Evolutionary conservation across 2,888 invertebrate genomes (phyloP).

Genomic region (Lithophane socia): DNA sequence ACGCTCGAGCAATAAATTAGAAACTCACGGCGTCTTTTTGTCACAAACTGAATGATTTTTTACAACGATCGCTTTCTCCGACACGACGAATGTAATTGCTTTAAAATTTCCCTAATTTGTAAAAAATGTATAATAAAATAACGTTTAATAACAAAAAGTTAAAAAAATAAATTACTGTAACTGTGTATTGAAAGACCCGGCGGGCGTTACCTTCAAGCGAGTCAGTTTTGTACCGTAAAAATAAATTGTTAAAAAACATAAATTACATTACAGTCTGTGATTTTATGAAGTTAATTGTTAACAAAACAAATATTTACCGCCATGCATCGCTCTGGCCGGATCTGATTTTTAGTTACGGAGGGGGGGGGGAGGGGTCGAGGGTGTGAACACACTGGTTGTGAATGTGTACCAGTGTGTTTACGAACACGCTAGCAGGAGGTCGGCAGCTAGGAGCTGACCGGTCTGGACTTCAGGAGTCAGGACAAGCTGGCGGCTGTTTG

Average conservation of each 20-base stretch:
- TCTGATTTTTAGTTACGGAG: not conserved
- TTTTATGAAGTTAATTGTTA: not conserved
- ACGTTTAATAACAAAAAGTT: slow-evolving; percentile 16
- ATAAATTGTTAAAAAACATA: slow-evolving; percentile 4
- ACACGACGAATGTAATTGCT: slow-evolving; percentile 72
- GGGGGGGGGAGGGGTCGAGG: no score
- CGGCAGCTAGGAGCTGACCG: not conserved
- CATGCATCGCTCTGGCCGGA: not conserved
- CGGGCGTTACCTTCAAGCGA: slow-evolving; percentile 1
- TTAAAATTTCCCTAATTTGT: slow-evolving; percentile 68
- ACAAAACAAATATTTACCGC: not conserved
- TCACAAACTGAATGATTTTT: slow-evolving; percentile 71
- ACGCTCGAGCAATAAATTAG: slow-evolving; percentile 81
- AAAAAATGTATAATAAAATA: slow-evolving; percentile 41
- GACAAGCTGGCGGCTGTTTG: not conserved
- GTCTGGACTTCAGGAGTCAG: not conserved
- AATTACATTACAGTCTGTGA: not conserved
- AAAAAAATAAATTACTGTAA: slow-evolving; percentile 36
- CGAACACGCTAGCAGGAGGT: not conserved
- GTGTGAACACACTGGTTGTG: not conserved
- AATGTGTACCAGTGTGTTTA: no score
- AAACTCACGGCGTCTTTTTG: slow-evolving; percentile 75
- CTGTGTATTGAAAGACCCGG: slow-evolving; percentile 6
- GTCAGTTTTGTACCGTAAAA: not conserved
- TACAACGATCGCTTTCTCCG: slow-evolving; percentile 79